phyloP scores from a whole-genome alignment of 1,140 invertebrate genomes.

The Ceratina australensis region DNA sequence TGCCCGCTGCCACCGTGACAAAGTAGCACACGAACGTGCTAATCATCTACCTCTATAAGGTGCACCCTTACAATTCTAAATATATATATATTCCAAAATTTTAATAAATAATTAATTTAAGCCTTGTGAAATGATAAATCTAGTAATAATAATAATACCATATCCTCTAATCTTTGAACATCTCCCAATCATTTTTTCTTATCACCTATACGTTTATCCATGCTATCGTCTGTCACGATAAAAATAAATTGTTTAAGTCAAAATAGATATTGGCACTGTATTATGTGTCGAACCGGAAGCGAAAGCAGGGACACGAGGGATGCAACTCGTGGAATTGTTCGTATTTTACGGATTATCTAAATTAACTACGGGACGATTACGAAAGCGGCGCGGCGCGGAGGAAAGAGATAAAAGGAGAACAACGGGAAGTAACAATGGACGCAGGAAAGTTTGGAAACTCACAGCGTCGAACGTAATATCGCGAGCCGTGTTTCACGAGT shows the following conservation, averaged over 20 bases:
- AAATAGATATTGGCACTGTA: too few species aligned
- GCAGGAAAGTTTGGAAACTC: slow-evolving; percentile 8
- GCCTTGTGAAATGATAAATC: too few species aligned
- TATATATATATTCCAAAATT: too few species aligned
- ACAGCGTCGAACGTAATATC: neutral
- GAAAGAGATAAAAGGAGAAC: neutral
- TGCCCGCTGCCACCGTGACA: slow-evolving; percentile 19
- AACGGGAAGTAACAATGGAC: neutral
- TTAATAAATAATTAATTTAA: too few species aligned
- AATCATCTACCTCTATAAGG: neutral
- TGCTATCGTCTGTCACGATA: too few species aligned
- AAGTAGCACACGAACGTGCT: slow-evolving; percentile 26
- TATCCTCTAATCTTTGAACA: too few species aligned
- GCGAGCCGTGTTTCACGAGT: neutral
- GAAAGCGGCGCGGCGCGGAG: neutral
- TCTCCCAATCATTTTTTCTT: too few species aligned
- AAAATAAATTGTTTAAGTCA: too few species aligned
- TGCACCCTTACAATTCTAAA: neutral
- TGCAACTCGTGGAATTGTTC: slow-evolving; percentile 1
- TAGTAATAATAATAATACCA: too few species aligned
- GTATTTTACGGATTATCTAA: slow-evolving; percentile 16
- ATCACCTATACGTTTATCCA: too few species aligned
- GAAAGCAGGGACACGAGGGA: neutral
- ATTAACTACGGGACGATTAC: slow-evolving; percentile 21
- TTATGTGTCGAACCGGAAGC: neutral